phyloP scores from a whole-genome alignment of 2,113 vertebrate species.

The Perccottus glenii region DNA sequence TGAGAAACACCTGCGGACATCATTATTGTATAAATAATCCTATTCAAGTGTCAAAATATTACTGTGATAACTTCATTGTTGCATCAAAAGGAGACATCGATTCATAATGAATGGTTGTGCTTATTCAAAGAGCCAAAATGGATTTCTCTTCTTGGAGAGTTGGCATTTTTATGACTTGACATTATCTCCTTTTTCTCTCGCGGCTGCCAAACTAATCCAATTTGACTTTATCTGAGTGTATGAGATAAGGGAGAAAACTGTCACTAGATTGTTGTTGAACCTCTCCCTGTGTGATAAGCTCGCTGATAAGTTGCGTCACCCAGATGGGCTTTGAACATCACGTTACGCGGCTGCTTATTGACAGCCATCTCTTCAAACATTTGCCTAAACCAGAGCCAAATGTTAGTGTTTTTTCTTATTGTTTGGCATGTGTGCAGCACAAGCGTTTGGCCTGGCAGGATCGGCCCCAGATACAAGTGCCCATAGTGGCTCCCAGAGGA shows the following conservation, averaged over 20 bases:
- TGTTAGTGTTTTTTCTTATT: constrained; percentile 24
- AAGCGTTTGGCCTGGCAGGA: constrained; percentile 32
- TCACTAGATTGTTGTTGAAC: constrained; percentile 28
- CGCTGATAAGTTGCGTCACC: constrained; percentile 44
- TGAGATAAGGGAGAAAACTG: constrained; percentile 46
- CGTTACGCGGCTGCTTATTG: constrained; percentile 9
- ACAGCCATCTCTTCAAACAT: constrained; percentile 46
- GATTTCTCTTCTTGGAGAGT: constrained; percentile 7
- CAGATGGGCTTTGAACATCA: constrained; percentile 24
- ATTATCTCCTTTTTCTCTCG: constrained; percentile 42
- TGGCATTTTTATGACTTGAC: constrained; percentile 43
- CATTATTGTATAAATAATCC: not conserved
- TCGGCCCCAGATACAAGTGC: constrained; percentile 38
- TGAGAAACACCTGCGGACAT: constrained; percentile 45
- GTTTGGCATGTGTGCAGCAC: constrained; percentile 39
- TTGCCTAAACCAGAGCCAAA: constrained; percentile 22
- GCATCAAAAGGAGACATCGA: not conserved
- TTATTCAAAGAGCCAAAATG: constrained; percentile 2
- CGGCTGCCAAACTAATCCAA: constrained; percentile 35
- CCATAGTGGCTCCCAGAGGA: constrained; percentile 59
- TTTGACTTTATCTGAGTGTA: constrained; percentile 45
- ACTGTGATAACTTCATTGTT: not conserved
- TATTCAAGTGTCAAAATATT: not conserved
- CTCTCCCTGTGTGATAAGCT: constrained; percentile 17
- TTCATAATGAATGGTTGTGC: constrained; percentile 18